Base-by-base conservation (phyloP, 2,797 vertebrate species). In the Cottoperca gobio region DNA sequence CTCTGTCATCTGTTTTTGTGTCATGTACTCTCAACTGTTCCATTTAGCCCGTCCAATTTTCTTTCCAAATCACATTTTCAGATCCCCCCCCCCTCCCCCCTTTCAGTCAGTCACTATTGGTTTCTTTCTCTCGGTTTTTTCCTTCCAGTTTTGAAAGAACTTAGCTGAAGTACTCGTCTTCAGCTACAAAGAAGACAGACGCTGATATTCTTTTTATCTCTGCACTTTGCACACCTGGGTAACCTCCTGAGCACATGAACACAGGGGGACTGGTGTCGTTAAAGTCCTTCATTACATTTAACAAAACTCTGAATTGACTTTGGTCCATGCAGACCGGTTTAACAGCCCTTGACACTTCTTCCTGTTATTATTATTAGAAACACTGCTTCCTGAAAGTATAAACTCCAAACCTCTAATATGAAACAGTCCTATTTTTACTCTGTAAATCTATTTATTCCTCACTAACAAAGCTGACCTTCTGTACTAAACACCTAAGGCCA, bases 31-130 rank as follows among this genome's bases (percentile, higher is more conserved):
- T 81, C 82, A 86, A 81, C 74, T 70, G 64, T 90, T 92, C 88
- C 81, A 1, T 81, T 61, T 9, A 40, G 37, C 28, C 11, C 0
- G 3, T 74, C 79, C 80, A 67, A 82, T 76, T 67, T 58, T 52
- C 76, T 89, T 85, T 81, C 83, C 86, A 86, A 72, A 87, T 86
- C 69, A 31, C 65, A 70, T 75, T 87, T 84, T 81, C 52, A 82
- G 65, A 83, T 85, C 87, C 82, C 83, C 76, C 82, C 83, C 76
- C 74, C 1, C 16, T 24, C 8, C 43, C 14, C 28, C 19, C 48
- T 49, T 24, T 64, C 55, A 48, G 61, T 67, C 39, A 23, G 66
- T 78, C 70, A 31, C 33, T 40, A 33, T 76, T 21, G 35, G 63
- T 78, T 78, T 74, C 68, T 73, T 66, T 81, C 31, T 64, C 1